A percentile compares a stretch with the other conserved stretches of the same genome.
phyloP scores from a whole-genome alignment of 2,888 invertebrate species.

The Strigamia crassipes region DNA sequence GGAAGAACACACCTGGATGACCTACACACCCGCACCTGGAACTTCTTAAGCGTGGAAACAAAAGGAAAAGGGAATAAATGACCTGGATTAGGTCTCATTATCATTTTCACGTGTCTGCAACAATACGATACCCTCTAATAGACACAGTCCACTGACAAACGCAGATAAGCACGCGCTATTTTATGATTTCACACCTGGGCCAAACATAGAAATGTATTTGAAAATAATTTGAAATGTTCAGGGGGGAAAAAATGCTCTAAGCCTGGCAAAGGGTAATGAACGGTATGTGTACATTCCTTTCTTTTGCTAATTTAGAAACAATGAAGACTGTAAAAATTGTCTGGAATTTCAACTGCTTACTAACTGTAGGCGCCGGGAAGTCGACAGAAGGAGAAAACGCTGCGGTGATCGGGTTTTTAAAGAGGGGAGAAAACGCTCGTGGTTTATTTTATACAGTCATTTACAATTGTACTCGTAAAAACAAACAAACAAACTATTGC shows the following conservation, averaged over 20 bases:
- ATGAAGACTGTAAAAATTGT: constrained; percentile 27
- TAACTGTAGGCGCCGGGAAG: not conserved
- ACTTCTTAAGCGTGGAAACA: constrained; percentile 25
- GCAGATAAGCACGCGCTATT: not conserved
- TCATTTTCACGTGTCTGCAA: constrained; percentile 9
- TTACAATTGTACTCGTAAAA: too few relatives aligned
- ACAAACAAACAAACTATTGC: too few relatives aligned
- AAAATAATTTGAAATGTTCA: not conserved
- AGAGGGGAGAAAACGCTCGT: not conserved
- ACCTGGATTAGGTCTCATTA: constrained; percentile 19
- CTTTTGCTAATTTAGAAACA: constrained; percentile 26
- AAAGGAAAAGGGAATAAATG: constrained; percentile 4
- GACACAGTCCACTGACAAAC: constrained; percentile 5
- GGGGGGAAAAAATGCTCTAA: not conserved
- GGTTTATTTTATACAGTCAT: not conserved
- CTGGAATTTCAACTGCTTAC: constrained; percentile 12
- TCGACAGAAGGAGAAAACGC: not conserved
- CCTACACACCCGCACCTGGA: constrained; percentile 30
- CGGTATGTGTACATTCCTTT: constrained; percentile 20
- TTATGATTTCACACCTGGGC: not conserved
- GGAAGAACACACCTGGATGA: constrained; percentile 26
- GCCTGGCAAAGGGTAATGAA: not conserved
- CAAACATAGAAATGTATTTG: not conserved
- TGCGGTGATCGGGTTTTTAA: not conserved
- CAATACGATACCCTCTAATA: not conserved